These are phyloP conservation scores for Sacculina carcini DNA, from an alignment of 2,888 invertebrate species.

Conservation along the genomic window DNA sequence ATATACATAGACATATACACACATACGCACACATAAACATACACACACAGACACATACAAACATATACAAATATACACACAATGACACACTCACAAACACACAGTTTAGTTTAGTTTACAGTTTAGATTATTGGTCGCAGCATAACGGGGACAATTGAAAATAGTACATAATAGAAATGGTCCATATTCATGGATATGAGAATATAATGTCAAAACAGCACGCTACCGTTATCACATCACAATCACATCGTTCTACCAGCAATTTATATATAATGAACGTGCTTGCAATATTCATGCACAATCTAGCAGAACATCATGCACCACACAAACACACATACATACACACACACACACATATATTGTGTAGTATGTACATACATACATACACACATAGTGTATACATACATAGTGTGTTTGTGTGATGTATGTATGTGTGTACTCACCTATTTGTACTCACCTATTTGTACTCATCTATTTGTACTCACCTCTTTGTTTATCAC, in stretches of 20 bases:
- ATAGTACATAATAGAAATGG: not conserved
- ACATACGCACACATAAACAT: not conserved
- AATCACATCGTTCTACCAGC: too few species aligned
- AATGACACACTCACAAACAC: not conserved
- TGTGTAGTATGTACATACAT: not conserved
- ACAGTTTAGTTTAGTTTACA: too few species aligned
- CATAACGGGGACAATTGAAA: too few species aligned
- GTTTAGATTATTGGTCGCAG: too few species aligned
- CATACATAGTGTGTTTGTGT: conserved; percentile 4
- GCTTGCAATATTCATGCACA: too few species aligned
- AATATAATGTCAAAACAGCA: too few species aligned
- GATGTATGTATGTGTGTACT: too few species aligned
- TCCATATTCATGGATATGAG: too few species aligned
- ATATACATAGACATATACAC: not conserved
- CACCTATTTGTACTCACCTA: too few species aligned
- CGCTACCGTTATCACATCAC: not conserved
- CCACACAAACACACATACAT: conserved; percentile 4
- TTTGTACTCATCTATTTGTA: too few species aligned
- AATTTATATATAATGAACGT: too few species aligned
- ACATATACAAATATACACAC: not conserved
- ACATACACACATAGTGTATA: conserved; percentile 3
- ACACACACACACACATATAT: not conserved
- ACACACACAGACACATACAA: not conserved
- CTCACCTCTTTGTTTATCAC: too few species aligned
- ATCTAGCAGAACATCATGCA: not conserved